phyloP scores from a whole-genome alignment of 2,113 vertebrate genomes.

The Hypocryptadius cinnamomeus region DNA sequence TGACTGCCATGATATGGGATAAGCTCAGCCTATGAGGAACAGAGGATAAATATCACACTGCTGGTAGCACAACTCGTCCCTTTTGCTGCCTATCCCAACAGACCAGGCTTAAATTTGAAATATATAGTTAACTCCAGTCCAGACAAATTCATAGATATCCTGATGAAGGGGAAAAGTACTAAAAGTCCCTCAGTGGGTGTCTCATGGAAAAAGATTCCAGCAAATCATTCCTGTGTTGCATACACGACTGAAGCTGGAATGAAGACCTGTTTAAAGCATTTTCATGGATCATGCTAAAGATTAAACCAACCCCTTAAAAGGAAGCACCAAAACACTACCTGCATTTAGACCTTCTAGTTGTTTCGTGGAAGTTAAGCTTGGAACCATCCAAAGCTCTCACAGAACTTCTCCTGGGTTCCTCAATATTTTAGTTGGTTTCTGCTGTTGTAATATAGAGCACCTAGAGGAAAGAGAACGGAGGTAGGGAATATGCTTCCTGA shows the following conservation, averaged over 20 bases:
- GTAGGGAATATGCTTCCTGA: neutral
- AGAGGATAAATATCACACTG: slow-evolving; percentile 20
- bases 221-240: slow-evolving; percentile 4
- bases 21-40: slow-evolving; percentile 30
- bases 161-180: neutral
- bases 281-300: neutral
- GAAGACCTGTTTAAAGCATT: neutral
- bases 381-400: neutral
- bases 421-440: neutral
- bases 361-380: neutral
- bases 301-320: neutral
- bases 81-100: slow-evolving; percentile 12
- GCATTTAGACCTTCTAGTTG: neutral
- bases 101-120: slow-evolving; percentile 8
- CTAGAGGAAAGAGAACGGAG: neutral
- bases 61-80: slow-evolving; percentile 2
- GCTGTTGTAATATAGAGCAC: neutral
- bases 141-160: neutral
- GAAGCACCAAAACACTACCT: neutral
- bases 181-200: neutral
- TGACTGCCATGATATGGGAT: neutral
- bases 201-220: neutral
- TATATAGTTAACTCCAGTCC: neutral
- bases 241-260: neutral
- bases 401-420: neutral